Conservation (phyloP, 2,888 invertebrate genomes). For the Spisula solida region DNA sequence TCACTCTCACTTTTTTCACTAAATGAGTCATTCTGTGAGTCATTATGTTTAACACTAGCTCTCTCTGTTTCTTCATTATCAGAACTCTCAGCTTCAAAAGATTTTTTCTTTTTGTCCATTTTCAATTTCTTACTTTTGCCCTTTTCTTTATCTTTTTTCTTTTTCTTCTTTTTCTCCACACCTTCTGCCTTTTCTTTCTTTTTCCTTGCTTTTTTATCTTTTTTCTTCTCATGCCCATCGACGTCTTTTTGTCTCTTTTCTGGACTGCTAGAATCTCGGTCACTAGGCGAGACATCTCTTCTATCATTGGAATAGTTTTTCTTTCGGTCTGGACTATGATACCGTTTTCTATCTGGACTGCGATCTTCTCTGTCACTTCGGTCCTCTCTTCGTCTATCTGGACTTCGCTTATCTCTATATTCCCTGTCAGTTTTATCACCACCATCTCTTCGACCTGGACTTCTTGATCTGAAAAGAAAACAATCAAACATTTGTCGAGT, state of each 20-base stretch:
- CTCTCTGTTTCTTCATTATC: slow-evolving; percentile 88
- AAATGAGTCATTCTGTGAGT: slow-evolving; percentile 52
- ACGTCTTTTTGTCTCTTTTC: slow-evolving; percentile 86
- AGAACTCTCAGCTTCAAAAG: slow-evolving; percentile 84
- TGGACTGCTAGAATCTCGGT: slow-evolving; percentile 33
- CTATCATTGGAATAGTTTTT: slow-evolving; percentile 35
- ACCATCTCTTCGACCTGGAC: slow-evolving; percentile 49
- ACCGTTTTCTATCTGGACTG: slow-evolving; percentile 58
- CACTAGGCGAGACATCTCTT: slow-evolving; percentile 21
- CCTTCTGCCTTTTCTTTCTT: slow-evolving; percentile 65
- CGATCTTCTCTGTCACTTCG: slow-evolving; percentile 38
- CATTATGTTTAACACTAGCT: slow-evolving; percentile 81
- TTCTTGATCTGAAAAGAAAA: slow-evolving; percentile 48
- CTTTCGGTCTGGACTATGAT: slow-evolving; percentile 40
- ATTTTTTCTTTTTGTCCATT: slow-evolving; percentile 71
- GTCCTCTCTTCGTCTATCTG: slow-evolving; percentile 47
- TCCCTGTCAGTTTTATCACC: slow-evolving; percentile 45
- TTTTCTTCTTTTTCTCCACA: slow-evolving; percentile 68
- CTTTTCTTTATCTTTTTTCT: slow-evolving; percentile 61
- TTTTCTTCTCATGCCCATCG: slow-evolving; percentile 86
- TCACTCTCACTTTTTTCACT: slow-evolving; percentile 43
- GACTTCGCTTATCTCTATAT: slow-evolving; percentile 53
- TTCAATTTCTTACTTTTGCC: slow-evolving; percentile 72
- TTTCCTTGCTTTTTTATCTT: slow-evolving; percentile 88
- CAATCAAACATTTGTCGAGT: background rate